phyloP scores from a whole-genome alignment of 1,140 invertebrate genomes.

The Bombus waltoni region DNA sequence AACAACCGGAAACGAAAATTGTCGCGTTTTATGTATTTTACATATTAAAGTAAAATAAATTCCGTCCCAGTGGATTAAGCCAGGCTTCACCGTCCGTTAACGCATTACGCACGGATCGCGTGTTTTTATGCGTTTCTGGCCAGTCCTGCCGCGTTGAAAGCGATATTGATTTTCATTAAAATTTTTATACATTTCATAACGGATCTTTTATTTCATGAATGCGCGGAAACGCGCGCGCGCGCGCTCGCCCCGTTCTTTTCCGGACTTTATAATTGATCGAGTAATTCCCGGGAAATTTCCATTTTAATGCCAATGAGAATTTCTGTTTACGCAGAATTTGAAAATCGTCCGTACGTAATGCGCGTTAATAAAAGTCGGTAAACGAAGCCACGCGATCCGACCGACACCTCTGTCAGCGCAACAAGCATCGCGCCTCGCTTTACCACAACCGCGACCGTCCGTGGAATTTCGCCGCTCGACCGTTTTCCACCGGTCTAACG shows the following conservation, averaged over 20 bases:
- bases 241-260: background rate
- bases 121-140: constrained; percentile 36
- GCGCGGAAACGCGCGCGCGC: background rate
- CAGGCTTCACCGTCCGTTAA: constrained; percentile 32
- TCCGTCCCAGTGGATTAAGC: constrained; percentile 43
- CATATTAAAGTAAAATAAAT: constrained; percentile 52
- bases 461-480: background rate
- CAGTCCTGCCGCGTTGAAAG: constrained; percentile 16
- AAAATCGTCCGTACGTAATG: constrained; percentile 28
- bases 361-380: constrained; percentile 14
- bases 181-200: constrained; percentile 53
- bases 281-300: constrained; percentile 26
- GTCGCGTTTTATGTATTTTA: constrained; percentile 20
- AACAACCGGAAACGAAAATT: constrained; percentile 23
- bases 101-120: constrained; percentile 35
- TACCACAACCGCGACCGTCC: background rate
- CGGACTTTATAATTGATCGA: constrained; percentile 25
- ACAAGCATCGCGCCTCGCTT: too few relatives aligned
- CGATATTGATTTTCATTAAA: constrained; percentile 53
- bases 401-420: background rate
- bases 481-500: background rate
- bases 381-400: background rate
- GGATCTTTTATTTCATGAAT: constrained; percentile 37
- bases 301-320: constrained; percentile 29
- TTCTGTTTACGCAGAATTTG: constrained; percentile 36